Percentiles rank a stretch among this genome's conserved stretches.
Conservation (phyloP, 2,797 vertebrate species). For the Siniperca obscura region DNA sequence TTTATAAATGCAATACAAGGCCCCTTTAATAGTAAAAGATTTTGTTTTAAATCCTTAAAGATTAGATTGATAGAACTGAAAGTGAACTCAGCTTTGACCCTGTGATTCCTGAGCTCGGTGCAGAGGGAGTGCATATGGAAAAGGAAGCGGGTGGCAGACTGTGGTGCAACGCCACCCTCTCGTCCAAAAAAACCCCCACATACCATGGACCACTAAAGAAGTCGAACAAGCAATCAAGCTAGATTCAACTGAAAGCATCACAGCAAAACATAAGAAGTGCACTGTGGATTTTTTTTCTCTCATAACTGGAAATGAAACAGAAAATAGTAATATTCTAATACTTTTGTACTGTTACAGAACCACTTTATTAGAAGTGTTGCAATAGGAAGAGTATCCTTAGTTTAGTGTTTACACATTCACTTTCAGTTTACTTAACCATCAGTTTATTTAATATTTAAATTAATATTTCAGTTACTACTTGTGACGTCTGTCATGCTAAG, state of each 20-base stretch:
- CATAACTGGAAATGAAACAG: conserved; percentile 92
- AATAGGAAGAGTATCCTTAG: conserved; percentile 96
- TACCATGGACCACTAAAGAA: conserved; percentile 88
- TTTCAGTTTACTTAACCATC: conserved; percentile 87
- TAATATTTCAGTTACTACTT: conserved; percentile 98
- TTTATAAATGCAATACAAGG: conserved; percentile 38
- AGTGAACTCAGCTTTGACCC: conserved; percentile 57
- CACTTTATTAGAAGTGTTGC: conserved; percentile 98
- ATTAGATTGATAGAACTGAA: conserved; percentile 43
- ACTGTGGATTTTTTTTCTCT: conserved; percentile 89
- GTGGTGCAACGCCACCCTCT: conserved; percentile 44
- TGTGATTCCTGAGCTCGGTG: conserved; percentile 57
- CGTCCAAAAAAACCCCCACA: conserved; percentile 48
- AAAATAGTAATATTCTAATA: conserved; percentile 90
- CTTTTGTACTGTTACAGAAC: conserved; percentile 97
- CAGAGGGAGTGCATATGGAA: conserved; percentile 35
- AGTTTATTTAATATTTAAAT: conserved; percentile 99
- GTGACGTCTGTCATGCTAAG: conserved; percentile 95
- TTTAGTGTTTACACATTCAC: conserved; percentile 98
- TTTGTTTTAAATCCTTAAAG: conserved; percentile 38
- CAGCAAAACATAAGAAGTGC: conserved; percentile 86
- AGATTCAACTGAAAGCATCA: conserved; percentile 68
- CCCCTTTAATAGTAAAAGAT: conserved; percentile 34
- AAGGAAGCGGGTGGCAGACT: conserved; percentile 43
- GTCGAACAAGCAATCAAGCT: conserved; percentile 73